A percentile compares a stretch with the other conserved stretches of the same genome.
These are phyloP conservation scores for Antrozous pallidus DNA, from an alignment of 2,797 vertebrate species.

Conservation along the genomic window DNA sequence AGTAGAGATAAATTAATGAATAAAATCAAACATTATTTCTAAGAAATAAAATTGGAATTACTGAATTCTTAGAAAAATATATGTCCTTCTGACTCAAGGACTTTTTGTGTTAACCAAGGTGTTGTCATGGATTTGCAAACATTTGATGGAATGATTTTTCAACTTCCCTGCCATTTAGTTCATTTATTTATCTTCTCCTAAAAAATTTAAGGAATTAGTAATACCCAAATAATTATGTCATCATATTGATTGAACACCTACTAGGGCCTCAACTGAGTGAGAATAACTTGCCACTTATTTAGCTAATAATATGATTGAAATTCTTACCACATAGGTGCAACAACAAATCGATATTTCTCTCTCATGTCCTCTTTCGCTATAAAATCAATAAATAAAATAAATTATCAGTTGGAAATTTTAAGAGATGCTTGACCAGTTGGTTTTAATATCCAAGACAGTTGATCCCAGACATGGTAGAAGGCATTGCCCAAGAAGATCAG, in stretches of 20 bases:
- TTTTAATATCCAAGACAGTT: background rate
- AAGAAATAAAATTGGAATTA: background rate
- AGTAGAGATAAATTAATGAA: background rate
- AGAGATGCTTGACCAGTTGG: background rate
- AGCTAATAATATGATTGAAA: background rate
- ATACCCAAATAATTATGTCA: too few species aligned
- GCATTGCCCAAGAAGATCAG: fast-evolving
- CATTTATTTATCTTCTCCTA: background rate
- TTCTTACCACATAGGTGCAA: background rate
- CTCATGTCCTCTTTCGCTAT: background rate
- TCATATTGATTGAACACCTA: background rate
- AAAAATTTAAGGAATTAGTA: background rate
- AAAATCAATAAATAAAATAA: background rate
- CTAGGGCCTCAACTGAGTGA: background rate
- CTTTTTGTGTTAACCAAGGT: background rate
- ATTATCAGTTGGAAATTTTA: slow-evolving; percentile 38
- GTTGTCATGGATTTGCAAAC: background rate
- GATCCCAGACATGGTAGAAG: background rate
- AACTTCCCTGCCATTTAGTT: background rate
- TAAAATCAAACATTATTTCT: background rate
- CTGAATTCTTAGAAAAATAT: background rate
- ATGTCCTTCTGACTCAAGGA: background rate
- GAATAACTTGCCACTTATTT: background rate
- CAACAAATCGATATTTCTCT: background rate
- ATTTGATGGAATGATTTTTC: too few species aligned